Percentiles rank a stretch among this genome's conserved stretches.
Evolutionary conservation across 2,113 vertebrate genomes (phyloP).

Genomic region (Mohoua ochrocephala): DNA sequence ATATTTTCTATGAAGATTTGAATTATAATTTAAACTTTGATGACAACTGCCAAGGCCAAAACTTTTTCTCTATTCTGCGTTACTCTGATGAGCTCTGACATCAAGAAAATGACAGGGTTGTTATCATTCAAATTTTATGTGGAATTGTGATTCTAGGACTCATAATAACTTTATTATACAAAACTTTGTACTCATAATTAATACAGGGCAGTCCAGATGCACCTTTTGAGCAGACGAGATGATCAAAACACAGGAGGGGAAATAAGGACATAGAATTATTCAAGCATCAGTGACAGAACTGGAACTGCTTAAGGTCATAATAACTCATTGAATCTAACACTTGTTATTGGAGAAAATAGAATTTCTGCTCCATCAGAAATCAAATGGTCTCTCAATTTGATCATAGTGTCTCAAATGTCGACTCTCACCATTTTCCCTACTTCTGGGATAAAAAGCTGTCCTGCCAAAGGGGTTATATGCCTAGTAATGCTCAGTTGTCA

Average conservation of each 20-base stretch:
- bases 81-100: background rate
- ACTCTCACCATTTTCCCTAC: background rate
- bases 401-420: background rate
- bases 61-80: background rate
- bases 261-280: constrained; percentile 4
- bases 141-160: background rate
- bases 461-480: background rate
- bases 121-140: background rate
- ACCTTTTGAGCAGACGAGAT: background rate
- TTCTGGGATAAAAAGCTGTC: background rate
- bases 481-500: background rate
- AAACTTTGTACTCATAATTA: background rate
- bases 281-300: background rate
- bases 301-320: background rate
- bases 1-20: background rate
- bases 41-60: background rate
- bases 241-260: background rate
- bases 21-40: background rate
- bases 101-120: background rate
- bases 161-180: background rate
- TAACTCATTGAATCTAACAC: background rate
- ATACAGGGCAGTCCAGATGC: background rate
- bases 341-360: constrained; percentile 19
- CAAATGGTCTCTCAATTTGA: constrained; percentile 11
- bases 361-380: constrained; percentile 39